Percentiles rank a stretch among this genome's conserved stretches.
These are phyloP conservation scores for Cryptocephalus moraei DNA, from an alignment of 2,888 invertebrate species.

Conservation along the genomic window DNA sequence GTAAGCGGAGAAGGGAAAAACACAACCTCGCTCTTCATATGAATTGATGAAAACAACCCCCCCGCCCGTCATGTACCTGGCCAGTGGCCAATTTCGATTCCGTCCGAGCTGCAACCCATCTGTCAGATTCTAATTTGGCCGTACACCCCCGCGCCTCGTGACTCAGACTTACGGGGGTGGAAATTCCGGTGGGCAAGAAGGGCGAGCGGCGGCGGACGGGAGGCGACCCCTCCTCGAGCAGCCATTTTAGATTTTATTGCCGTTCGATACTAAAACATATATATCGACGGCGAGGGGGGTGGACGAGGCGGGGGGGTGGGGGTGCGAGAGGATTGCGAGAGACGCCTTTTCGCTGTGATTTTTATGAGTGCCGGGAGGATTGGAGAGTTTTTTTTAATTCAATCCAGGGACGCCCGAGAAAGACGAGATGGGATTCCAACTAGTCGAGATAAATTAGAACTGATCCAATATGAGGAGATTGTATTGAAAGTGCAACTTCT, in stretches of 20 bases:
- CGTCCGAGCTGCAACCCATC: neutral
- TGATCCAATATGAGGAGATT: too few relatives aligned
- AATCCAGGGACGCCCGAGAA: too few relatives aligned
- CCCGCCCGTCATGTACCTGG: conserved; percentile 20
- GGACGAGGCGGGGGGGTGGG: conserved; percentile 1
- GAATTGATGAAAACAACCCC: conserved; percentile 7
- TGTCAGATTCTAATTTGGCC: neutral
- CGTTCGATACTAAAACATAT: conserved; percentile 40
- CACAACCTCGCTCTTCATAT: too few relatives aligned
- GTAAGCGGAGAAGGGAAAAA: too few relatives aligned
- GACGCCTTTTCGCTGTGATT: neutral
- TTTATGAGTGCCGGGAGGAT: conserved; percentile 4
- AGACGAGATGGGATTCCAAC: too few relatives aligned
- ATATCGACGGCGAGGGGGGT: conserved; percentile 11
- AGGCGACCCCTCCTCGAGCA: conserved; percentile 25
- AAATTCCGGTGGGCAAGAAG: neutral
- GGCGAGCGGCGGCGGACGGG: conserved; percentile 8
- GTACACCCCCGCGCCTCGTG: neutral
- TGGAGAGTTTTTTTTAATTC: conserved; percentile 1
- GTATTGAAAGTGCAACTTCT: too few relatives aligned
- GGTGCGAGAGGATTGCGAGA: neutral
- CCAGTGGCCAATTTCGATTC: neutral
- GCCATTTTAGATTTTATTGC: conserved; percentile 42
- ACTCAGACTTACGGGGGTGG: neutral
- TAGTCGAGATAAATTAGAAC: too few relatives aligned